Conservation (phyloP, 2,888 invertebrate genomes). For the Dynastes tityus region DNA sequence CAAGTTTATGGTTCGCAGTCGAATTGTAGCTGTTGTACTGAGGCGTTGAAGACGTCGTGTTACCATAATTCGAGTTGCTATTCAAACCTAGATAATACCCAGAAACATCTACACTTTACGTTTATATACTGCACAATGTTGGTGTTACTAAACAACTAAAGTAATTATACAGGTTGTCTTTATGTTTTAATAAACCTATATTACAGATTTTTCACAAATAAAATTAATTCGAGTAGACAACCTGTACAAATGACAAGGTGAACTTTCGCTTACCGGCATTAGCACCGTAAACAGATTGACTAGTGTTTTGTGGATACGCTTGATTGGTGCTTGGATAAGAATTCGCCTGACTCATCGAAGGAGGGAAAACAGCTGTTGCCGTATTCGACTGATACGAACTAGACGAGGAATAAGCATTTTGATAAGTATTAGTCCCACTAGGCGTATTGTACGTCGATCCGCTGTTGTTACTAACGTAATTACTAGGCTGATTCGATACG, state of each 20-base stretch:
- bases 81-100: constrained; percentile 63
- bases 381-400: constrained; percentile 62
- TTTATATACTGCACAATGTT: not conserved
- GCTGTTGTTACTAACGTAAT: constrained; percentile 66
- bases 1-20: constrained; percentile 65
- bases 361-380: constrained; percentile 62
- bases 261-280: constrained; percentile 63
- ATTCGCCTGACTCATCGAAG: constrained; percentile 66
- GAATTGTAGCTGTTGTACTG: constrained; percentile 69
- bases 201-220: not conserved
- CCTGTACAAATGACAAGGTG: not conserved
- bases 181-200: not conserved
- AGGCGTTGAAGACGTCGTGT: constrained; percentile 62
- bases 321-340: constrained; percentile 65
- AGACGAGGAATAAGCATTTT: constrained; percentile 67
- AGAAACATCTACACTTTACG: constrained; percentile 14
- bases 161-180: constrained; percentile 1
- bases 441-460: constrained; percentile 64
- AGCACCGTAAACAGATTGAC: constrained; percentile 69
- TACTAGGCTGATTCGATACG: constrained; percentile 64
- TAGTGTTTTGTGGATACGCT: constrained; percentile 67
- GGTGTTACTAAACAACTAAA: not conserved
- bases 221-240: not conserved
- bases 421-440: constrained; percentile 64
- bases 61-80: constrained; percentile 66